phyloP scores from a whole-genome alignment of 2,888 invertebrate genomes.

The Eupeodes luniger region DNA sequence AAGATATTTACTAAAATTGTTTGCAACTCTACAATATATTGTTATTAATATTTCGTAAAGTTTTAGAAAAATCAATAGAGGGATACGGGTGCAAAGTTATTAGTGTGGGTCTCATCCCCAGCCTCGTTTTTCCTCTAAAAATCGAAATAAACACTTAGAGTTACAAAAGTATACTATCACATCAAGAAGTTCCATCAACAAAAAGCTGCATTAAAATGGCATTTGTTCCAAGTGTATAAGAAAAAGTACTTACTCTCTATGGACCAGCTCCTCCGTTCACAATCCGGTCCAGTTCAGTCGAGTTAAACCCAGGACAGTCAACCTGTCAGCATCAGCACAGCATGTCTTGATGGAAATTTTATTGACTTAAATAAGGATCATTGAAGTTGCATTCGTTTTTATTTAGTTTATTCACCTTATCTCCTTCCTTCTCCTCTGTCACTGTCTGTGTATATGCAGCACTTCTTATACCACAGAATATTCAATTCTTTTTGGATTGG shows the following conservation, averaged over 20 bases:
- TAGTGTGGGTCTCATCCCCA: too few relatives aligned
- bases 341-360: constrained; percentile 60
- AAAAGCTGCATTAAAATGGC: too few relatives aligned
- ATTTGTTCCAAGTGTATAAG: background rate
- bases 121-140: too few relatives aligned
- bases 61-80: too few relatives aligned
- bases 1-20: too few relatives aligned
- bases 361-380: constrained; percentile 75
- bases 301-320: constrained; percentile 9
- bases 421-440: background rate
- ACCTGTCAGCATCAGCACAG: constrained; percentile 47
- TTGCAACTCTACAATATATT: too few relatives aligned
- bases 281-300: background rate
- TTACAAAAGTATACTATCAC: too few relatives aligned
- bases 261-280: background rate
- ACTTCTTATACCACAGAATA: background rate
- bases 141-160: too few relatives aligned
- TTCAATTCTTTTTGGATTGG: constrained; percentile 18
- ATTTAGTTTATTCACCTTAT: constrained; percentile 54
- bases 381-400: constrained; percentile 69
- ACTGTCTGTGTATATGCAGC: background rate
- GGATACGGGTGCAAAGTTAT: too few relatives aligned
- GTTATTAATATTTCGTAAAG: too few relatives aligned
- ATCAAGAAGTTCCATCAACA: too few relatives aligned
- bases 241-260: background rate